A percentile compares a stretch with the other conserved stretches of the same genome.
Conservation (phyloP, 2,888 invertebrate genomes). For the Poecilobothrus nobilitatus region DNA sequence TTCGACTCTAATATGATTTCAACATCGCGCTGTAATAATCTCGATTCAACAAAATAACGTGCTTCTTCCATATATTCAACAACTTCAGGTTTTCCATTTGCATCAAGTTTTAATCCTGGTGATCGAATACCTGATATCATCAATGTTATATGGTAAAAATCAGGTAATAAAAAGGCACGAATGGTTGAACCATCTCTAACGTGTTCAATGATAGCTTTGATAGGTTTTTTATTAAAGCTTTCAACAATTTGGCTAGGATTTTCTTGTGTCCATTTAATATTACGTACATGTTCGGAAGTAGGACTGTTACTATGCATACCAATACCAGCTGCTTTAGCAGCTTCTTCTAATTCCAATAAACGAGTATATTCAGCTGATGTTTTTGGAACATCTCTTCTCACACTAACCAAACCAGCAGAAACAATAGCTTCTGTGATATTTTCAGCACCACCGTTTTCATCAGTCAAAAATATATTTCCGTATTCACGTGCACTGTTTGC, state of each 20-base stretch:
- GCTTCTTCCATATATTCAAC: constrained; percentile 82
- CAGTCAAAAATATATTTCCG: constrained; percentile 77
- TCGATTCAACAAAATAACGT: constrained; percentile 83
- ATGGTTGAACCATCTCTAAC: constrained; percentile 96
- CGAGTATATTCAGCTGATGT: constrained; percentile 58
- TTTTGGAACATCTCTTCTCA: constrained; percentile 59
- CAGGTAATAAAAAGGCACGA: constrained; percentile 81
- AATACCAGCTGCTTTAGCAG: constrained; percentile 77
- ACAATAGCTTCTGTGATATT: constrained; percentile 84
- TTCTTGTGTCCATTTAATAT: constrained; percentile 83
- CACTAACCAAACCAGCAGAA: constrained; percentile 80
- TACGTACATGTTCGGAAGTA: constrained; percentile 63
- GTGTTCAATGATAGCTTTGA: constrained; percentile 92
- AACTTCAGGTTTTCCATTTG: constrained; percentile 61
- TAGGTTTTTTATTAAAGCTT: constrained; percentile 72
- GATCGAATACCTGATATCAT: constrained; percentile 93
- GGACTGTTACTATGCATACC: constrained; percentile 63
- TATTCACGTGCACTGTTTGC: constrained; percentile 79
- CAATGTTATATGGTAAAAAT: constrained; percentile 82
- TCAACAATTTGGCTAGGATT: constrained; percentile 77
- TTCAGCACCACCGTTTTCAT: constrained; percentile 67
- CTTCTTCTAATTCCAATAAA: constrained; percentile 79
- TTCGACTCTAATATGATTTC: constrained; percentile 85
- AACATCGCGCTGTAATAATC: constrained; percentile 83
- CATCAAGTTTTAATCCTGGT: constrained; percentile 70